phyloP scores from a whole-genome alignment of 2,113 vertebrate species.

The Piaya cayana region DNA sequence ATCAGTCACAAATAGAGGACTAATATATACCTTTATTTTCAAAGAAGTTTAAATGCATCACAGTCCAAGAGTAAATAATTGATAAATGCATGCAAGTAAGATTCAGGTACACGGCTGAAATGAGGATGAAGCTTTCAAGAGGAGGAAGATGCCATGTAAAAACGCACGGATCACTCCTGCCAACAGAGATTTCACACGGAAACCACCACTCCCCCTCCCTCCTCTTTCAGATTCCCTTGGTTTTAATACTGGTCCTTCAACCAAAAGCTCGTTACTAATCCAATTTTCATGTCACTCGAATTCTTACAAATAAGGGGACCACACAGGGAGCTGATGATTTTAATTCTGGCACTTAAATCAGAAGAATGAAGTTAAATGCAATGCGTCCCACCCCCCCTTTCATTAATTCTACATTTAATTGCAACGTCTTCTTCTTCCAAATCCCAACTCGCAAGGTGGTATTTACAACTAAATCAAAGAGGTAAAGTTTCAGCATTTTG shows the following conservation, averaged over 20 bases:
- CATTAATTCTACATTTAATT: not conserved
- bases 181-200: not conserved
- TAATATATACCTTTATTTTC: slow-evolving; percentile 59
- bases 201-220: not conserved
- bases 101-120: not conserved
- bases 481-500: not conserved
- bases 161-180: not conserved
- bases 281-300: slow-evolving; percentile 58
- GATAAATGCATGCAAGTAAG: slow-evolving; percentile 40
- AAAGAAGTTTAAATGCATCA: slow-evolving; percentile 54
- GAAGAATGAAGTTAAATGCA: slow-evolving; percentile 36
- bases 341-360: slow-evolving; percentile 62
- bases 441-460: not conserved
- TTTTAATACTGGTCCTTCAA: slow-evolving; percentile 39
- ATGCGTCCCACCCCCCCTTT: not conserved
- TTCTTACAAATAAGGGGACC: slow-evolving; percentile 49
- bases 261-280: slow-evolving; percentile 50
- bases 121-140: slow-evolving; percentile 25
- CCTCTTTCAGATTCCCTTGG: slow-evolving; percentile 9
- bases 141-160: not conserved
- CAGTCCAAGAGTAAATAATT: slow-evolving; percentile 66
- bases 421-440: not conserved
- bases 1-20: slow-evolving; percentile 57
- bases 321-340: slow-evolving; percentile 61
- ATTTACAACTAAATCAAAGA: not conserved